A percentile compares a stretch with the other conserved stretches of the same genome.
These are phyloP conservation scores for Kradibia gibbosae DNA, from an alignment of 1,140 invertebrate species.

Conservation along the genomic window DNA sequence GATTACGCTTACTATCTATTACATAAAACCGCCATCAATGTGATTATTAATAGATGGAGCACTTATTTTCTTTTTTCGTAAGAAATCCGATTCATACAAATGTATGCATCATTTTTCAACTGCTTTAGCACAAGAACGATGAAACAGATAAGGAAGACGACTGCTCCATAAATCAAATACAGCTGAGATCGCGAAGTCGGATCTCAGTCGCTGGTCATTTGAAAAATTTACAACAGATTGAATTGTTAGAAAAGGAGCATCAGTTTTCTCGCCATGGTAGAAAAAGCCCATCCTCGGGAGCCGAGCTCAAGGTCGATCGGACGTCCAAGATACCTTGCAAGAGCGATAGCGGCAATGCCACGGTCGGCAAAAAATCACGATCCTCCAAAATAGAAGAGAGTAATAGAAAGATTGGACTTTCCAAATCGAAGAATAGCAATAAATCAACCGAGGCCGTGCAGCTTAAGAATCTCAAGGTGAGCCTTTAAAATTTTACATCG, in stretches of 20 bases:
- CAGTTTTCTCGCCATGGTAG: not conserved
- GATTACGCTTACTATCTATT: too few relatives aligned
- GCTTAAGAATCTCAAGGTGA: conserved; percentile 22
- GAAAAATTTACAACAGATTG: not conserved
- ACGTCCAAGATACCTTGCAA: not conserved
- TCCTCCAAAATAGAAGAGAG: not conserved
- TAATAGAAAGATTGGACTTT: not conserved
- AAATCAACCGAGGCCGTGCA: not conserved
- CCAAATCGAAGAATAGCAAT: not conserved
- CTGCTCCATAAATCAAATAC: not conserved
- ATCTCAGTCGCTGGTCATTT: not conserved
- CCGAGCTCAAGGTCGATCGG: not conserved
- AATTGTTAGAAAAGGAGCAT: not conserved
- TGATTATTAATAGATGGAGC: too few relatives aligned
- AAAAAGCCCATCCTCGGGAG: not conserved
- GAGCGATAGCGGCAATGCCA: not conserved
- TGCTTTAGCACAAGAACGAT: not conserved
- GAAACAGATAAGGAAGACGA: not conserved
- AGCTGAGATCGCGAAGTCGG: not conserved
- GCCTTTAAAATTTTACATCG: too few relatives aligned
- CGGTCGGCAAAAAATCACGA: not conserved
- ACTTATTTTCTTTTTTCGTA: not conserved
- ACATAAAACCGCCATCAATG: too few relatives aligned
- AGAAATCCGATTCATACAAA: not conserved
- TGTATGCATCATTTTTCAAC: not conserved